Conservation (phyloP, 2,888 invertebrate genomes). For the Uloborus plumipes region DNA sequence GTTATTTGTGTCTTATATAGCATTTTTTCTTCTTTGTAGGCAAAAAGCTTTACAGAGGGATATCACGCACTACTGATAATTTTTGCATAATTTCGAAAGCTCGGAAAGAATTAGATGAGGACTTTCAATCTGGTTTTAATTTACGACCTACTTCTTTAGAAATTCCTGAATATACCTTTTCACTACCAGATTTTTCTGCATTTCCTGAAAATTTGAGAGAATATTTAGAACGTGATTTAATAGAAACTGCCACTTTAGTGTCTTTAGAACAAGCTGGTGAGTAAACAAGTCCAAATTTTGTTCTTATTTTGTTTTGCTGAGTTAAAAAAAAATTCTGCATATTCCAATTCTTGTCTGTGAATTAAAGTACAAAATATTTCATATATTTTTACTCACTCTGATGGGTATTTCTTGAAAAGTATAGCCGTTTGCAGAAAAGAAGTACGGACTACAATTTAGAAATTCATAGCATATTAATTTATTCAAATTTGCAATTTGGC, state of each 20-base stretch:
- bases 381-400: no score
- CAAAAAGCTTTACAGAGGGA: conserved; percentile 76
- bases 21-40: conserved; percentile 46
- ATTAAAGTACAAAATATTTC: no score
- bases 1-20: background rate
- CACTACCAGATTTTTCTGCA: conserved; percentile 82
- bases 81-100: conserved; percentile 82
- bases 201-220: conserved; percentile 79
- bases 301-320: no score
- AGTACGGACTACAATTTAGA: no score
- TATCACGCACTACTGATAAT: conserved; percentile 85
- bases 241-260: conserved; percentile 84
- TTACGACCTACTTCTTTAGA: conserved; percentile 72
- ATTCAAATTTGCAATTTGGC: no score
- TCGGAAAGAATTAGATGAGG: conserved; percentile 76
- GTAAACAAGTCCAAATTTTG: background rate
- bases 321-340: no score
- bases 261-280: conserved; percentile 81
- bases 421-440: no score
- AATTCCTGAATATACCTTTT: conserved; percentile 79
- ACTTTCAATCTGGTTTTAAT: conserved; percentile 67
- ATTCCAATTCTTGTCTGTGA: no score
- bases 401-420: no score
- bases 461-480: no score
- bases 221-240: conserved; percentile 86